Evolutionary conservation across 2,888 invertebrate species (phyloP), one percentile per base, ranked within the genome.

Genomic region (Acleris emargana): DNA sequence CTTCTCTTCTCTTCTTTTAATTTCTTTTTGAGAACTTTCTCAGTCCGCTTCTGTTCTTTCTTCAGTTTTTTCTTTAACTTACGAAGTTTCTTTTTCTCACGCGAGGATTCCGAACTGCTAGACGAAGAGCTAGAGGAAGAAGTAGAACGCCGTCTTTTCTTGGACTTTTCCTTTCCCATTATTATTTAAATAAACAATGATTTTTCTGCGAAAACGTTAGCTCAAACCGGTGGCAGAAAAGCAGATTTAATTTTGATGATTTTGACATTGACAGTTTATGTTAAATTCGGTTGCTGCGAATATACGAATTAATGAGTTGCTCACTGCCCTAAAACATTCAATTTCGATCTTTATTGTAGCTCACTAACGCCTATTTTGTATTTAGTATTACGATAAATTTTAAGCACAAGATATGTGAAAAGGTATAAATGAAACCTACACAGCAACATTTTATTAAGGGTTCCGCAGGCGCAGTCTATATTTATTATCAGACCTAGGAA

Each of bases 31-130:
- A 93, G 82, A 55, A 91, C 87, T 72, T 86, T 94, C 67, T 92
- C 91, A 49, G 90, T 93, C 76, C 92, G 93, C 71, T 89, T 91
- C 72, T 93, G 91, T 74, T 93, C 93, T 75, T 89, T 93, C 69
- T 88, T 93, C 9, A 94, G 77, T 77, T 93, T 93, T 76, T 93
- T 94, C 75, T 93, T 94, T 50, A 93, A 83, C 76, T 93, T 93
- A 38, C 91, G 93, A 17, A 93, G 87, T 79, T 91, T 92, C 70
- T 84, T 90, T 72, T 91, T 92, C 72, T 93, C 92, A 62, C 84
- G 88, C 0, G 92, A 90, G 13, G 87, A 84, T 70, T 91, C 87
- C 7, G 93, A 86, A 71, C 87, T 90, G 71, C 89, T 90, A 38
- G 38, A 38, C 16, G 91, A 89, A 73, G 86, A 86, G 68, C 83